These are phyloP conservation scores for Ashinkailepas kermadecensis DNA, from an alignment of 2,888 invertebrate species.

Conservation along the genomic window DNA sequence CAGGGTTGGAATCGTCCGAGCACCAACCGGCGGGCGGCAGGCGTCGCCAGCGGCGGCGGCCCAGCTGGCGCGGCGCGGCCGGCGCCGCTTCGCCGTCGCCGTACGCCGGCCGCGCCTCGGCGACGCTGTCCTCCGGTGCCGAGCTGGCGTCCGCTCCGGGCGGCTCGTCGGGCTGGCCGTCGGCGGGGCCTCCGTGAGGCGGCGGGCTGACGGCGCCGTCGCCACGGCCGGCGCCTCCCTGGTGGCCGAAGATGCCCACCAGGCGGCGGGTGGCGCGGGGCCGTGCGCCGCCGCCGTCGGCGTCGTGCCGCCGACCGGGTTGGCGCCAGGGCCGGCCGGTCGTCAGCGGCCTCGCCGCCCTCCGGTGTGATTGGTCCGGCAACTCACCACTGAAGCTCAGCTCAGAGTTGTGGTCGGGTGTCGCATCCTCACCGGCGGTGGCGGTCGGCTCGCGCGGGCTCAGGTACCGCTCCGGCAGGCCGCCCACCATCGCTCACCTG, in stretches of 20 bases:
- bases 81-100: slow-evolving; percentile 84
- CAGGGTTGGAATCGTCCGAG: background rate
- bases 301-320: slow-evolving; percentile 68
- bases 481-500: background rate
- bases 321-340: slow-evolving; percentile 47
- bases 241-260: slow-evolving; percentile 42
- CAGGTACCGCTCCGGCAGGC: slow-evolving; percentile 2
- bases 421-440: background rate
- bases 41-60: background rate
- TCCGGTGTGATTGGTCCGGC: slow-evolving; percentile 92
- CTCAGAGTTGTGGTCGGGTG: slow-evolving; percentile 57
- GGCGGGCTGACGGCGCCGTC: slow-evolving; percentile 13
- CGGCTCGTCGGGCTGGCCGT: background rate
- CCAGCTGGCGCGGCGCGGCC: slow-evolving; percentile 61
- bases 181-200: background rate
- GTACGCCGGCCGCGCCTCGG: slow-evolving; percentile 60
- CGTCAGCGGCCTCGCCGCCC: slow-evolving; percentile 69
- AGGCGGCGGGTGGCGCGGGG: slow-evolving; percentile 57
- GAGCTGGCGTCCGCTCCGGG: background rate
- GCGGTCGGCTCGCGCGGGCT: background rate
- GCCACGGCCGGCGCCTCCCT: slow-evolving; percentile 35
- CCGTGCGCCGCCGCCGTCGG: slow-evolving; percentile 73
- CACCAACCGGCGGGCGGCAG: slow-evolving; percentile 12
- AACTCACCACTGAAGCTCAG: slow-evolving; percentile 94
- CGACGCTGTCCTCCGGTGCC: background rate